Conservation (phyloP, 2,113 vertebrate species). For the Xenopus laevis region DNA sequence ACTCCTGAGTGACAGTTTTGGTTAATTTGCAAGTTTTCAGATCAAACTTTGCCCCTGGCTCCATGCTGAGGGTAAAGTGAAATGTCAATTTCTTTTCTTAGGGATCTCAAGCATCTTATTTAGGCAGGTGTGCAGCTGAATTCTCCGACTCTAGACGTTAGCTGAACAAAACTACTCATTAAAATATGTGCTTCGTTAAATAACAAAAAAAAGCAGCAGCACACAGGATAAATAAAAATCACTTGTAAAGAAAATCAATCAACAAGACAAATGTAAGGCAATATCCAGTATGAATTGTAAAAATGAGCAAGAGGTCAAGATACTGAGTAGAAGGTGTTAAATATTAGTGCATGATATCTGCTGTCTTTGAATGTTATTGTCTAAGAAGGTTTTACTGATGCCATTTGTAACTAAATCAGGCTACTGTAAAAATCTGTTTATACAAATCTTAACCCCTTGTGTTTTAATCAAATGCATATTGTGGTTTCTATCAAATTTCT, state of each 20-base stretch:
- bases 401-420: too few species aligned
- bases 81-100: slow-evolving; percentile 86
- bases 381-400: slow-evolving; percentile 45
- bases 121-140: slow-evolving; percentile 80
- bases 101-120: slow-evolving; percentile 87
- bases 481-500: too few species aligned
- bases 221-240: slow-evolving; percentile 81
- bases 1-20: slow-evolving; percentile 94
- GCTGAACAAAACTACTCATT: slow-evolving; percentile 81
- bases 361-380: slow-evolving; percentile 73
- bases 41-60: slow-evolving; percentile 89
- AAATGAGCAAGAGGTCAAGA: slow-evolving; percentile 72
- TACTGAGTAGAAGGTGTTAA: slow-evolving; percentile 74
- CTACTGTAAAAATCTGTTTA: too few species aligned
- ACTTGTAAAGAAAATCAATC: slow-evolving; percentile 76
- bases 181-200: slow-evolving; percentile 76
- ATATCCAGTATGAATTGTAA: slow-evolving; percentile 77
- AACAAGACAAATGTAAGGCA: slow-evolving; percentile 75
- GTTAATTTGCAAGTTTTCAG: slow-evolving; percentile 90
- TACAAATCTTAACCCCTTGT: too few species aligned
- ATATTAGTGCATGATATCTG: slow-evolving; percentile 75
- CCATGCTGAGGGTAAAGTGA: slow-evolving; percentile 83
- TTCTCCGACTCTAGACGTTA: slow-evolving; percentile 71
- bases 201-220: slow-evolving; percentile 57
- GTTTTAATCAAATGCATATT: too few species aligned